phyloP scores from a whole-genome alignment of 2,113 vertebrate species.

The Candoia aspera region DNA sequence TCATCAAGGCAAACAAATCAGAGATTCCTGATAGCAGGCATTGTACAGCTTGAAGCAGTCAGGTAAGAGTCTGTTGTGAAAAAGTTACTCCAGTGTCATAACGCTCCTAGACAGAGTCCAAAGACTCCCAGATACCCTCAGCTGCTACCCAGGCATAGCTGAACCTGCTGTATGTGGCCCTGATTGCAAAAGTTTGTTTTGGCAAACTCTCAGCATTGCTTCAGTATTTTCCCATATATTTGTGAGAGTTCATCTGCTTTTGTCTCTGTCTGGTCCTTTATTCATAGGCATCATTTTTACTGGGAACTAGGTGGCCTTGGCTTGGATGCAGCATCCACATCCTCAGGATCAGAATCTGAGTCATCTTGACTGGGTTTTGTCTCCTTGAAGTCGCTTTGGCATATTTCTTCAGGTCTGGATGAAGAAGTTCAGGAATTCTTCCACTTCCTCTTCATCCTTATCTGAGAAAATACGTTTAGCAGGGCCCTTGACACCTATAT shows the following conservation, averaged over 20 bases:
- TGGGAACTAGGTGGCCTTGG: neutral
- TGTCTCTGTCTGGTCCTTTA: neutral
- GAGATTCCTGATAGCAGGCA: neutral
- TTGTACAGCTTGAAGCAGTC: neutral
- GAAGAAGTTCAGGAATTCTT: neutral
- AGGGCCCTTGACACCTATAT: neutral
- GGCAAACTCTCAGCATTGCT: neutral
- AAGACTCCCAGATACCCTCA: neutral
- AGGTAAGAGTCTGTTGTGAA: neutral
- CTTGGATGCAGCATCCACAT: neutral
- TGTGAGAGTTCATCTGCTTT: neutral
- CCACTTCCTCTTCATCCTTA: neutral
- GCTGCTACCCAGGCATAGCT: neutral
- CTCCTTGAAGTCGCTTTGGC: neutral
- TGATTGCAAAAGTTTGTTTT: neutral
- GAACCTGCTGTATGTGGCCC: neutral
- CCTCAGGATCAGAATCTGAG: neutral
- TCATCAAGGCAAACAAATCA: neutral
- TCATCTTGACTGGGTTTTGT: neutral
- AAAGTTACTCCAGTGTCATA: too few relatives aligned
- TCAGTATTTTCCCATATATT: neutral
- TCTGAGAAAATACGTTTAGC: neutral
- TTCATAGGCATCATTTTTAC: neutral
- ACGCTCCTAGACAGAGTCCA: too few relatives aligned
- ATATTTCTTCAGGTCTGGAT: neutral